phyloP scores from a whole-genome alignment of 2,888 invertebrate genomes.

The Amphipoea lucens region DNA sequence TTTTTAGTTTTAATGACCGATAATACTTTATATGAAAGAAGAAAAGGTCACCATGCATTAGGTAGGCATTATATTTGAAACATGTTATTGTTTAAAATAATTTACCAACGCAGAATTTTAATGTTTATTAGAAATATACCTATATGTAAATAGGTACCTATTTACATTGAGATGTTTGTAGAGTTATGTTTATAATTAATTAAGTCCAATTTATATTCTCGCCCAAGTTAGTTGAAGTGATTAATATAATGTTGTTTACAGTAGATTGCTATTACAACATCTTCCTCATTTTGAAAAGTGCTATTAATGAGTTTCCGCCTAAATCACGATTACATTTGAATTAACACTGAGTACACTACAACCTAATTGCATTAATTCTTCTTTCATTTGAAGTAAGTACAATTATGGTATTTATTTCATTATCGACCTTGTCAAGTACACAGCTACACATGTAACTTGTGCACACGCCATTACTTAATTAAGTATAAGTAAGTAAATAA shows the following conservation, averaged over 20 bases:
- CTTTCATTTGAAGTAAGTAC: conserved; percentile 12
- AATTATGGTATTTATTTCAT: conserved; percentile 3
- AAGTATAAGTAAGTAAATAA: conserved; percentile 60
- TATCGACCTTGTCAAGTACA: conserved; percentile 26
- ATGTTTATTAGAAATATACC: not conserved
- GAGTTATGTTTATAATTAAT: conserved; percentile 15
- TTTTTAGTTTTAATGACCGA: conserved; percentile 43
- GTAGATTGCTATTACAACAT: conserved; percentile 2
- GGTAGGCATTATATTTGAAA: conserved; percentile 1
- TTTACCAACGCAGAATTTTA: conserved; percentile 1
- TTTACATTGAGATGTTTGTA: conserved; percentile 5
- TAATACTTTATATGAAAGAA: conserved; percentile 32
- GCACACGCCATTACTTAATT: conserved; percentile 46
- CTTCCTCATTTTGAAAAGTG: conserved; percentile 17
- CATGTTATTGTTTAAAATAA: conserved; percentile 7
- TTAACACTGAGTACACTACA: not conserved
- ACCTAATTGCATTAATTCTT: conserved; percentile 1
- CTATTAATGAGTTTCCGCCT: not conserved
- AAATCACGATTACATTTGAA: conserved; percentile 16
- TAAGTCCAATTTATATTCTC: not conserved
- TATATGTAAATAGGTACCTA: no score
- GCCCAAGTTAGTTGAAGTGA: not conserved
- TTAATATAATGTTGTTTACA: conserved; percentile 5
- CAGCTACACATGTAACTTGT: conserved; percentile 20
- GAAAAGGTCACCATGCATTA: conserved; percentile 44